Evolutionary conservation across 2,113 vertebrate species (phyloP).

Genomic region (Xenopus laevis): DNA sequence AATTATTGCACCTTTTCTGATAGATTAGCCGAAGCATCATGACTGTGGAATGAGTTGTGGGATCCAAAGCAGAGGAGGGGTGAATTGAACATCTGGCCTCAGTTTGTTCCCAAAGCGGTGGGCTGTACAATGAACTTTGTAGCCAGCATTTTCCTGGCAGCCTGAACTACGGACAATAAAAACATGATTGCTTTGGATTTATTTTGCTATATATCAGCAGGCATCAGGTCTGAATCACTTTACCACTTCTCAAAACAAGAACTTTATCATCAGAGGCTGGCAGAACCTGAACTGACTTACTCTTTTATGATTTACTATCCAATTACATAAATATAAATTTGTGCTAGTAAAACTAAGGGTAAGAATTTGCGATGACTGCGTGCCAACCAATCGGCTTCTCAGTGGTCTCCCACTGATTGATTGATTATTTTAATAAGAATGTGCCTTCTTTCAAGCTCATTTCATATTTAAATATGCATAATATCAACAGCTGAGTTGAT

Average conservation of each 20-base stretch:
- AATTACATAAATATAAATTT: slow-evolving; percentile 12
- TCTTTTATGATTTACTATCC: slow-evolving; percentile 11
- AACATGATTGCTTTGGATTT: slow-evolving; percentile 10
- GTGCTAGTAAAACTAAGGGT: background rate
- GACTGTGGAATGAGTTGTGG: background rate
- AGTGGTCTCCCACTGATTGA: slow-evolving; percentile 20
- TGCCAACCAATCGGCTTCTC: slow-evolving; percentile 14
- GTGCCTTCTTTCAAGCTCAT: background rate
- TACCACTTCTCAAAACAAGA: background rate
- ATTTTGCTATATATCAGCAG: background rate
- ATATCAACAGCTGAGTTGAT: background rate
- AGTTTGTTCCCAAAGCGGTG: background rate
- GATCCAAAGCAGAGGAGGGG: background rate
- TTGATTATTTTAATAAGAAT: slow-evolving; percentile 33
- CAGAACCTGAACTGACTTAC: slow-evolving; percentile 1
- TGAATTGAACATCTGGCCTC: background rate
- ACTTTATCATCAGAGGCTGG: background rate
- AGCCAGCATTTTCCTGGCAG: background rate
- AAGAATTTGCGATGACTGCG: background rate
- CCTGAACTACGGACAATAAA: background rate
- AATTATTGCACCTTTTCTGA: no score
- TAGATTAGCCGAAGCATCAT: background rate
- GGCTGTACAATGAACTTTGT: background rate
- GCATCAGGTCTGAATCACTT: slow-evolving; percentile 9
- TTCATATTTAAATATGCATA: slow-evolving; percentile 29